Evolutionary conservation across 2,113 vertebrate genomes (phyloP), one percentile per base, ranked within the genome.

Genomic region (Beaufortia kweichowensis): DNA sequence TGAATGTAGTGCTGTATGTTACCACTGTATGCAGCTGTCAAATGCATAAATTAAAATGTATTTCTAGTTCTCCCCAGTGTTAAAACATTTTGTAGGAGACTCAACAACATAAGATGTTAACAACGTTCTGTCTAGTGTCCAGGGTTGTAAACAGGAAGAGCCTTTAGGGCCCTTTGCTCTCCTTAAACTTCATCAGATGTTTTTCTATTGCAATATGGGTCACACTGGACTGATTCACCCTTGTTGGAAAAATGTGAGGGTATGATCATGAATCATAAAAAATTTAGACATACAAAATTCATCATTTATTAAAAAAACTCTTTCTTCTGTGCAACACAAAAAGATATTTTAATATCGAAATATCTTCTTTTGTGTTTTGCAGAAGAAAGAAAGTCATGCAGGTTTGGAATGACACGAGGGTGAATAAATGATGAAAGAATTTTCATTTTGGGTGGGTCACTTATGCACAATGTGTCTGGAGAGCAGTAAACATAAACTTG

Each of bases 221-320:
- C 48, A 21, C 48, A 53, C n/a, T 24, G 9, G 31, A 65, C 6
- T 76, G 56, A 55, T 81, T 78, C 68, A 61, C 14, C 57, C 61
- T 24, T 57, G 26, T 48, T 63, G 62, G 35, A 79, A 64, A 12
- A 9, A 33, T 64, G 60, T 46, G 48, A 72, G 10, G 21, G 6
- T 12, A 14, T 31, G n/a, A 57, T 21, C 39, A 50, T 64, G 28
- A 76, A 21, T 39, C 67, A 24, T n/a, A n/a, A n/a, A n/a, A n/a
- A n/a, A n/a, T n/a, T n/a, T n/a, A n/a, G n/a, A n/a, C n/a, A n/a
- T n/a, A n/a, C n/a, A n/a, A n/a, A n/a, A n/a, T n/a, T n/a, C n/a
- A n/a, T n/a, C n/a, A n/a, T n/a, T n/a, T n/a, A n/a, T n/a, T n/a
- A n/a, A n/a, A n/a, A n/a, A n/a, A n/a, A n/a, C n/a, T n/a, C n/a